These are phyloP conservation scores for Phrynocephalus forsythii DNA, from an alignment of 2,797 vertebrate genomes.

Conservation along the genomic window DNA sequence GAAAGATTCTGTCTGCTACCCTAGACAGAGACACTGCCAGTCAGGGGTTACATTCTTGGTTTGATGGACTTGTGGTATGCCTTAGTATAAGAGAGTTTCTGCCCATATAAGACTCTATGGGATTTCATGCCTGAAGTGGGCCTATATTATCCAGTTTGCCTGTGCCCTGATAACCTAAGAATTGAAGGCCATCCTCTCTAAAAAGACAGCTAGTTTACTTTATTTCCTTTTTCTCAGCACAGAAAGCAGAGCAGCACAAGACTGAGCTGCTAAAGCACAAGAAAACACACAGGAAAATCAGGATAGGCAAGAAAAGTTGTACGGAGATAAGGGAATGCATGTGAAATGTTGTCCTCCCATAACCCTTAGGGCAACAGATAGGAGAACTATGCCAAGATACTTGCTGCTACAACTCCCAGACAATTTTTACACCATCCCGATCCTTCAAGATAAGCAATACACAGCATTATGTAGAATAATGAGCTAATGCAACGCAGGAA, in stretches of 20 bases:
- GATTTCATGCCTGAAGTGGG: neutral
- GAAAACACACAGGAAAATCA: neutral
- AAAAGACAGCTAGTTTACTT: neutral
- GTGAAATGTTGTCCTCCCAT: neutral
- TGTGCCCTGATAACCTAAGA: neutral
- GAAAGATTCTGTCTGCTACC: no score
- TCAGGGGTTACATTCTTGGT: no score
- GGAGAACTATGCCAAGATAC: neutral
- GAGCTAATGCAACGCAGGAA: no score
- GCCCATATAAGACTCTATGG: neutral
- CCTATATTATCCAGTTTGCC: neutral
- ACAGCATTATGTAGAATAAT: neutral
- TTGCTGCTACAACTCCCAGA: neutral
- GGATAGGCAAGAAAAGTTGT: neutral
- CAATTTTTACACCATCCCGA: neutral
- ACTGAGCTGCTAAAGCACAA: neutral
- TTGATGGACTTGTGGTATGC: no score
- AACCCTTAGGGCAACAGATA: neutral
- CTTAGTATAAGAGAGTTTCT: neutral
- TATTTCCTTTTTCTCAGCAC: neutral
- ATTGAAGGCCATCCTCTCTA: neutral
- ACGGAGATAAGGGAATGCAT: neutral
- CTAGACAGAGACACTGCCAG: no score
- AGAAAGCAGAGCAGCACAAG: neutral
- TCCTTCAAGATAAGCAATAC: neutral